These are phyloP conservation scores for Rachycentron canadum DNA, from an alignment of 2,797 vertebrate genomes.

Conservation along the genomic window DNA sequence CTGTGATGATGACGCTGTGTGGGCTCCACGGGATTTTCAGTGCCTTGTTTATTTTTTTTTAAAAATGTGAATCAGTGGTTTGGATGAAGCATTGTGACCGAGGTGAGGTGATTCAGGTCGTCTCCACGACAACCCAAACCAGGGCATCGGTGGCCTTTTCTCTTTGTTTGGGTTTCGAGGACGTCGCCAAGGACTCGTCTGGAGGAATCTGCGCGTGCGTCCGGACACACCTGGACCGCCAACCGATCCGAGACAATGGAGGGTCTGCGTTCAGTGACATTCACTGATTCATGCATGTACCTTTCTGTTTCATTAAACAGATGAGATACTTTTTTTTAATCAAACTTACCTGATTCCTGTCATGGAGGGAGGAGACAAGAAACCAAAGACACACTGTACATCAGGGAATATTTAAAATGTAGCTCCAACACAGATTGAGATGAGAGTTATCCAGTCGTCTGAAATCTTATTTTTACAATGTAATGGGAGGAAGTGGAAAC, in stretches of 20 bases:
- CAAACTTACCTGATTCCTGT: no score
- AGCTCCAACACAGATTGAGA: neutral
- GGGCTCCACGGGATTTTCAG: slow-evolving; percentile 5
- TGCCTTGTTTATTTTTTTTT: slow-evolving; percentile 22
- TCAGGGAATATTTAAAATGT: slow-evolving; percentile 45
- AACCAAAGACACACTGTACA: slow-evolving; percentile 43
- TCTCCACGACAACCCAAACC: neutral
- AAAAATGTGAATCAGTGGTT: slow-evolving; percentile 52
- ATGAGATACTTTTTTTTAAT: neutral
- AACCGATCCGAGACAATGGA: neutral
- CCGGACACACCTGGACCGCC: neutral
- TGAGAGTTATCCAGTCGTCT: neutral
- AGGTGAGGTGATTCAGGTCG: neutral
- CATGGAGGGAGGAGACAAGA: slow-evolving; percentile 2
- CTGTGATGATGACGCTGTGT: neutral
- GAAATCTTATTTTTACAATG: neutral
- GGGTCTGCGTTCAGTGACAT: neutral
- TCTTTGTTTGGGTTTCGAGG: neutral
- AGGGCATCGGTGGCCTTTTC: neutral
- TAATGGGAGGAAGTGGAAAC: neutral
- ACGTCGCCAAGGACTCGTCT: neutral
- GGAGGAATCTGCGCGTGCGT: neutral
- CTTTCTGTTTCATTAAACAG: neutral
- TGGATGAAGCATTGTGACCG: neutral
- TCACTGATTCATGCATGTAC: neutral